Percentiles rank a stretch among this genome's conserved stretches.
These are phyloP conservation scores for Pomacea canaliculata DNA, from an alignment of 2,888 invertebrate genomes.

Conservation along the genomic window DNA sequence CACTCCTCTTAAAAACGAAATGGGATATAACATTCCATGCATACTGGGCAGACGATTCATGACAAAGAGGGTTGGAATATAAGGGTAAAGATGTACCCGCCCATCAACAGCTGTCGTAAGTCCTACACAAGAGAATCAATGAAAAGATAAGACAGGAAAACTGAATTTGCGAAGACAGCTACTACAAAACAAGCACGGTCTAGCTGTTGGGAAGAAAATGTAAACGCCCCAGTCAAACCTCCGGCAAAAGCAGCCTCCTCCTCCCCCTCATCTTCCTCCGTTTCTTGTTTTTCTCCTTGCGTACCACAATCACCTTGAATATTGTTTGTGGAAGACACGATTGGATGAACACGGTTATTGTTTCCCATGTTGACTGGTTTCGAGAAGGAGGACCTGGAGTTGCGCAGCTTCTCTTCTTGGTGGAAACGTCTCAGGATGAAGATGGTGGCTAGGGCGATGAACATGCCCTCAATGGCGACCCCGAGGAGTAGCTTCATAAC, in stretches of 20 bases:
- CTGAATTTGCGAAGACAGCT: not conserved
- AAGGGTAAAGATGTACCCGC: too few relatives aligned
- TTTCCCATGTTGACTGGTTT: not conserved
- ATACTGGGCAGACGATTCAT: too few relatives aligned
- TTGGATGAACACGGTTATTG: not conserved
- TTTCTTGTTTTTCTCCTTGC: not conserved
- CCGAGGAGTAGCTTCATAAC: slow-evolving; percentile 13
- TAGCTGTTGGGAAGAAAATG: not conserved
- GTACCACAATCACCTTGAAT: not conserved
- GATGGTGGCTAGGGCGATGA: slow-evolving; percentile 11
- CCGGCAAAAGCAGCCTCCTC: not conserved
- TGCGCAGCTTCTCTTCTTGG: not conserved
- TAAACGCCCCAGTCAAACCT: not conserved
- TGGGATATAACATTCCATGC: too few relatives aligned
- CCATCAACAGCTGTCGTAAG: too few relatives aligned
- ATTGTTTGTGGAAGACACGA: not conserved
- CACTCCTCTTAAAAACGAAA: too few relatives aligned
- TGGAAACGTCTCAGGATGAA: slow-evolving; percentile 19
- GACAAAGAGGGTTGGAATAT: too few relatives aligned
- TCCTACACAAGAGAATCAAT: too few relatives aligned
- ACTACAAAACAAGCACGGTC: not conserved
- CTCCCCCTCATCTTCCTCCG: not conserved
- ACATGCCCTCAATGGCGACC: slow-evolving; percentile 11
- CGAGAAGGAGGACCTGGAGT: not conserved
- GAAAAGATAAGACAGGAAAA: slow-evolving; percentile 6